These are phyloP conservation scores for Diadumene lineata DNA, from an alignment of 92 coral and sea anemone species.

Conservation along the genomic window DNA sequence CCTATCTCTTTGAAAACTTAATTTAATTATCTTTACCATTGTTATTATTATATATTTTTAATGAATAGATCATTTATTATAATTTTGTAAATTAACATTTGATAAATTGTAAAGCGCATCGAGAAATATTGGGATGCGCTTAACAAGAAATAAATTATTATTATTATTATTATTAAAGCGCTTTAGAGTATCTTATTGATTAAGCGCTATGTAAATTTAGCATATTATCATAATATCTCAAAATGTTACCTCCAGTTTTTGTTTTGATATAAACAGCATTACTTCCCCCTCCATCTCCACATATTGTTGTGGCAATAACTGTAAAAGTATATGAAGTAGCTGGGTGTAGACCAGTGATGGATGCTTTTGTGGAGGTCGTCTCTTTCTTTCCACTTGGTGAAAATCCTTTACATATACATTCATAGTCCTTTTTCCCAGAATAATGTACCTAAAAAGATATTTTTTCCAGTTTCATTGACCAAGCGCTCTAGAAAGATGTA, in stretches of 20 bases:
- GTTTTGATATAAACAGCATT: background rate
- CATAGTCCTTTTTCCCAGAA: background rate
- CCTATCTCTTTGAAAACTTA: no score
- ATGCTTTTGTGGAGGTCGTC: background rate
- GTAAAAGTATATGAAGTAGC: constrained; percentile 22
- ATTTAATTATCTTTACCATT: no score
- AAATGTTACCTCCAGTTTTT: constrained; percentile 23
- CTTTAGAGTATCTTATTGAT: no score
- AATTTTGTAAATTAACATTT: no score
- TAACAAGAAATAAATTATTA: no score
- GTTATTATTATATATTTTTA: no score
- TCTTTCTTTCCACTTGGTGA: constrained; percentile 1
- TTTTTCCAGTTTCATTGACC: background rate
- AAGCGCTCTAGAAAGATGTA: background rate
- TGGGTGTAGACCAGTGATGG: constrained; percentile 14
- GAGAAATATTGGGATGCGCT: no score
- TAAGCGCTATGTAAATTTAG: background rate
- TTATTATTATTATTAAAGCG: no score
- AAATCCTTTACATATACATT: constrained; percentile 2
- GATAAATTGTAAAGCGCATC: no score
- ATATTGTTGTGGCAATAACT: constrained; percentile 14
- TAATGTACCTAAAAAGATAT: background rate
- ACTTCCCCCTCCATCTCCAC: constrained; percentile 22
- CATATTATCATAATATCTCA: background rate
- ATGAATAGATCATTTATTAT: no score